phyloP scores from a whole-genome alignment of 2,888 invertebrate species.

The Mycalesis mineus region DNA sequence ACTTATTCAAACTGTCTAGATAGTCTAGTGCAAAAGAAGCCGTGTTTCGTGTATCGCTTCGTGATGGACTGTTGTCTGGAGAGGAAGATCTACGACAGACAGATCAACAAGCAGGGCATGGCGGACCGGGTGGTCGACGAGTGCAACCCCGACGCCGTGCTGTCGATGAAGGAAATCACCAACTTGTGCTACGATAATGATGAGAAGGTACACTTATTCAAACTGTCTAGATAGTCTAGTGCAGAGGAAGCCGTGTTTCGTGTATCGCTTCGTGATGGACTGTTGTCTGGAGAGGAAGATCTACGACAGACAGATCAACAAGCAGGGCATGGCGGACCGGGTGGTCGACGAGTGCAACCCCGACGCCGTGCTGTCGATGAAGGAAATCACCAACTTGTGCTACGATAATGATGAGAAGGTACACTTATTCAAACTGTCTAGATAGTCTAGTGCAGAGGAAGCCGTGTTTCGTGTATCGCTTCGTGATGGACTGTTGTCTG shows the following conservation, averaged over 20 bases:
- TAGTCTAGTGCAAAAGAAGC: no score
- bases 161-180: slow-evolving; percentile 92
- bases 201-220: slow-evolving; percentile 76
- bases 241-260: slow-evolving; percentile 95
- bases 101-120: slow-evolving; percentile 99
- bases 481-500: slow-evolving; percentile 97
- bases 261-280: slow-evolving; percentile 97
- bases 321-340: slow-evolving; percentile 98
- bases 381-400: slow-evolving; percentile 92
- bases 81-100: slow-evolving; percentile 98
- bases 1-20: no score
- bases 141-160: slow-evolving; percentile 96
- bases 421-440: no score
- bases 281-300: slow-evolving; percentile 98
- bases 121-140: slow-evolving; percentile 99
- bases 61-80: slow-evolving; percentile 98
- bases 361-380: slow-evolving; percentile 93
- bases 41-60: slow-evolving; percentile 96
- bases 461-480: slow-evolving; percentile 95
- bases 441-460: no score
- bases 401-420: slow-evolving; percentile 90
- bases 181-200: slow-evolving; percentile 94
- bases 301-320: slow-evolving; percentile 98
- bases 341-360: slow-evolving; percentile 99
- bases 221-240: no score